Evolutionary conservation across 2,888 invertebrate genomes (phyloP), one percentile per base, ranked within the genome.

Genomic region (Ryuthela nishihirai): DNA sequence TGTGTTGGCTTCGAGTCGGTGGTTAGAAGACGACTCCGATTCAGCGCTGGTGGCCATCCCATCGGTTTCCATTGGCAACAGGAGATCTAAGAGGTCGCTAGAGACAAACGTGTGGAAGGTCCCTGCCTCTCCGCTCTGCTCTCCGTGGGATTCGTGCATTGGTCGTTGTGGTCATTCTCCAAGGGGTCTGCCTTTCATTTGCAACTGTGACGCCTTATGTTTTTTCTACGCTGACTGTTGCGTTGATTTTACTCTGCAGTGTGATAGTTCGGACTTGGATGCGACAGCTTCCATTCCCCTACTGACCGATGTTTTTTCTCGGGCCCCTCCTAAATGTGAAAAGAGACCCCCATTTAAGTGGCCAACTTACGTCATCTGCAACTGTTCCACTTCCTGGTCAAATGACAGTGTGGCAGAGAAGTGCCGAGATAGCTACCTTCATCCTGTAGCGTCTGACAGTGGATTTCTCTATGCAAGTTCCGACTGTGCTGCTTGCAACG

Each of bases 401-500:
- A 24, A 12, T 10, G 2, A 12, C 5, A 1, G 32, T 21, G 3
- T 61, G 46, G n/a, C 10, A 23, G 15, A 38, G n/a, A 12, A 54
- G 49, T 25, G 41, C 15, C n/a, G n/a, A n/a, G 23, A 39, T 4
- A 43, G n/a, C 3, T n/a, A 32, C 12, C 32, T 44, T 40, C 45
- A 32, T 48, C 59, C 59, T 2, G 53, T 53, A 6, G 7, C 40
- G 15, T 46, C 29, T 25, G 3, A 20, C 10, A 32, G 52, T 24
- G 42, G 47, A 10, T 15, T 40, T 4, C 1, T 62, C 4, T 62
- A 53, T 26, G 26, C 24, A 32, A 62, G 56, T 26, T 39, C 55
- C 3, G 44, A 42, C 10, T 62, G 62, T 20, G 62, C 62, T 2
- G 5, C n/a, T 12, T 62, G 62, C 21, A 62, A 62, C 39, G 56